A percentile compares a stretch with the other conserved stretches of the same genome.
phyloP scores from a whole-genome alignment of 2,888 invertebrate species.

The Drosophila algonquin region DNA sequence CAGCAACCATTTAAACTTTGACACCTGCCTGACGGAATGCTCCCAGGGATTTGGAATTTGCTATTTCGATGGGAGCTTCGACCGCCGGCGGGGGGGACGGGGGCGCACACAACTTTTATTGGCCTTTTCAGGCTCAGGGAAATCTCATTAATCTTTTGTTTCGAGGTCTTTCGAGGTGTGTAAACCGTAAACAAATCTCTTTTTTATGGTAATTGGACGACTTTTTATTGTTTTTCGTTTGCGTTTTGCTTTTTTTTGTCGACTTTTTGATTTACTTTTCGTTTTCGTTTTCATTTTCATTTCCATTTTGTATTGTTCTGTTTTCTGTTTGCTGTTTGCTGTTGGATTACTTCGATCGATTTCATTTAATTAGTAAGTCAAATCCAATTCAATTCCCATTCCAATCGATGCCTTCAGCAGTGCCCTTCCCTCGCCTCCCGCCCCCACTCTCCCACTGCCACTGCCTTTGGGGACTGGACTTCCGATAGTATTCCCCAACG shows the following conservation, averaged over 20 bases:
- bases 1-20: constrained; percentile 64
- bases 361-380: constrained; percentile 63
- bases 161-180: constrained; percentile 48
- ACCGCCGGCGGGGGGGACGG: too few relatives aligned
- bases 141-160: constrained; percentile 72
- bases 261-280: constrained; percentile 32
- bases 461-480: not conserved
- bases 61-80: too few relatives aligned
- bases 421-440: too few relatives aligned
- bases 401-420: not conserved
- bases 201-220: constrained; percentile 80
- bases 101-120: constrained; percentile 35
- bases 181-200: constrained; percentile 76
- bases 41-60: constrained; percentile 11
- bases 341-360: constrained; percentile 61
- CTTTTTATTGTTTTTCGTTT: constrained; percentile 43
- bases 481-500: constrained; percentile 57
- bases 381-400: constrained; percentile 35
- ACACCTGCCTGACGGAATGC: constrained; percentile 57
- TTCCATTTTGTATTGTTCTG: constrained; percentile 14
- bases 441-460: too few relatives aligned
- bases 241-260: constrained; percentile 8
- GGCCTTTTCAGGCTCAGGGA: constrained; percentile 22
- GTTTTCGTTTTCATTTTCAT: not conserved
- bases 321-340: constrained; percentile 3